Base-by-base conservation (phyloP, 2,888 invertebrate species). In the Tubulanus polymorphus region DNA sequence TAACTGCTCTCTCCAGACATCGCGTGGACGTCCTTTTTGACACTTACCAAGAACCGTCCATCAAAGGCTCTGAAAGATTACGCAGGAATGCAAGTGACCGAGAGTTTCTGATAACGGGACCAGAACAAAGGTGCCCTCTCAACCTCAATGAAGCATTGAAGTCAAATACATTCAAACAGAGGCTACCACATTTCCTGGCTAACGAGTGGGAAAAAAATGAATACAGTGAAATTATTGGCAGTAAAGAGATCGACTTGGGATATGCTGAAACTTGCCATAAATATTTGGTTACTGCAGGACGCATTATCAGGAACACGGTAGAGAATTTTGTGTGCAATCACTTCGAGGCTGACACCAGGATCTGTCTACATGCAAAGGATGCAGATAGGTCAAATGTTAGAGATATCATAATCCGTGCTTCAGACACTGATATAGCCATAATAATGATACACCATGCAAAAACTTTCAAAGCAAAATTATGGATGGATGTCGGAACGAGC, bases 161-260 rank as follows among this genome's bases (percentile, higher is more conserved):
- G 32, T 55, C 55, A 47, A 27, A 23, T 15, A 53, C 52, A 28
- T 60, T 60, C 30, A 60, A 60, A 28, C 27, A 5, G 10, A n/a
- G 37, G 1, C 48, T 55, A n/a, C 26, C 54, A n/a, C 37, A 18
- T 12, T 60, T 57, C 26, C 53, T 60, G 8, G 46, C 30, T 26
- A 26, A 26, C 30, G 60, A 57, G 32, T 57, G 57, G 60, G 20
- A 23, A 20, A 52, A 50, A 35, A n/a, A 41, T 45, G 51, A 32
- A 10, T 55, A 15, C 48, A 27, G 27, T 6, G 6, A 41, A 18
- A 41, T 41, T 23, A 41, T 41, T 15, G 41, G 41, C 18, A 41
- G 15, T 5, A 8, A 23, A 20, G 3, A 41, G 23, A 18, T 41
- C 41, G 18, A 8, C 5, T 15, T 41, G 5, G 41, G 23, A 18